phyloP scores from a whole-genome alignment of 2,888 invertebrate species.

The Pristionchus arcanus region DNA sequence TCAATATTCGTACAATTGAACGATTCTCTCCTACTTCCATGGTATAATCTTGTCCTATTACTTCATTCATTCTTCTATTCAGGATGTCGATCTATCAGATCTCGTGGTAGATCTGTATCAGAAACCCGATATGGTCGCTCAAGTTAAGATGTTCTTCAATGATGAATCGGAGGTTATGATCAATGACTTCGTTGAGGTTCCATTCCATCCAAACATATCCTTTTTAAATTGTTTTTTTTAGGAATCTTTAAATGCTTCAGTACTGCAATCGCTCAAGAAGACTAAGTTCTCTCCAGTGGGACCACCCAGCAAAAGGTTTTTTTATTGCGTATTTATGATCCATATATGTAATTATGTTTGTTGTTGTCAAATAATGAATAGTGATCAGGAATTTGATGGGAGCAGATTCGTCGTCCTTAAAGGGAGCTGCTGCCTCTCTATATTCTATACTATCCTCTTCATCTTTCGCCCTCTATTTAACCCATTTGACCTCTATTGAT shows the following conservation, averaged over 20 bases:
- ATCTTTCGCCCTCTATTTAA: constrained; percentile 36
- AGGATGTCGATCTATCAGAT: constrained; percentile 44
- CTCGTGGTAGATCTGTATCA: constrained; percentile 18
- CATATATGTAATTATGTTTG: too few species aligned
- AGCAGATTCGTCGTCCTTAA: background rate
- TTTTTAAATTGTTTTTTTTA: background rate
- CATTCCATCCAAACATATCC: background rate
- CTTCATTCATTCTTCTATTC: background rate
- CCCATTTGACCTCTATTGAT: constrained; percentile 28
- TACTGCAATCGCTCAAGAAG: background rate
- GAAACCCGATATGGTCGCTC: constrained; percentile 46
- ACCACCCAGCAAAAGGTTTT: constrained; percentile 46
- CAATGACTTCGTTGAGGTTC: constrained; percentile 35
- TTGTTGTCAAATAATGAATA: too few species aligned
- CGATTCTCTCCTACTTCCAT: constrained; percentile 3
- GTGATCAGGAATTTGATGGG: constrained; percentile 15
- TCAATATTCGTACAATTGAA: background rate
- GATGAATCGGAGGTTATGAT: constrained; percentile 37
- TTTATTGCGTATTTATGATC: too few species aligned
- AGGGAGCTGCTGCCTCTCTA: background rate
- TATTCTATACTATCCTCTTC: constrained; percentile 32
- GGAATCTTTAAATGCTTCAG: constrained; percentile 16
- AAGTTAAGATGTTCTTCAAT: constrained; percentile 34
- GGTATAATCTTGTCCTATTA: background rate
- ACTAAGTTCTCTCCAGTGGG: background rate